These are phyloP conservation scores for Pangasius krempfi DNA, from an alignment of 2,797 vertebrate genomes.

Conservation along the genomic window DNA sequence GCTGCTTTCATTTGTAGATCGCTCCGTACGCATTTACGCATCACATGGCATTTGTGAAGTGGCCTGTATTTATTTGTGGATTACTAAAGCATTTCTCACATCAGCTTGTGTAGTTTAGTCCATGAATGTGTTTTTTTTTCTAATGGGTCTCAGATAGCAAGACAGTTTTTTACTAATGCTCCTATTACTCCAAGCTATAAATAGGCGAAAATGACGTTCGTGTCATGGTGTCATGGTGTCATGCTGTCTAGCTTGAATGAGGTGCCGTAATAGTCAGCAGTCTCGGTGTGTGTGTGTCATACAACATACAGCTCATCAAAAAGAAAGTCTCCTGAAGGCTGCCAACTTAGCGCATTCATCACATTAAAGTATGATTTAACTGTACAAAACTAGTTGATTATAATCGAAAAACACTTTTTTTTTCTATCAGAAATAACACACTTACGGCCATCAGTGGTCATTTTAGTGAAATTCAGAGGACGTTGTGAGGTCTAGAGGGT, in stretches of 20 bases:
- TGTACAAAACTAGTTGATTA: neutral
- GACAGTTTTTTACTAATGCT: neutral
- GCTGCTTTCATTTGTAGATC: neutral
- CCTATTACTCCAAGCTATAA: neutral
- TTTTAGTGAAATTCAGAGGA: neutral
- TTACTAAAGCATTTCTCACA: neutral
- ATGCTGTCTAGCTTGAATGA: neutral
- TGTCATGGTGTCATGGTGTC: neutral
- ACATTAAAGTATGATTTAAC: neutral
- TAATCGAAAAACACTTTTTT: neutral
- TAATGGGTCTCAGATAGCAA: neutral
- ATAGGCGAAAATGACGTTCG: neutral
- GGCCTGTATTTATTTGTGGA: neutral
- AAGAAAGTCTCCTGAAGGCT: neutral
- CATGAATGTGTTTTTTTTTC: neutral
- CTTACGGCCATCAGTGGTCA: neutral
- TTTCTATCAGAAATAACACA: neutral
- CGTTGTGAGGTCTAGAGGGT: neutral
- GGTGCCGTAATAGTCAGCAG: constrained; percentile 7
- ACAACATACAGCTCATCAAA: neutral
- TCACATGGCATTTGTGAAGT: neutral
- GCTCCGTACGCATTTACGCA: neutral
- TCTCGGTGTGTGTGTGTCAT: neutral
- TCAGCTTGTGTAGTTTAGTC: neutral
- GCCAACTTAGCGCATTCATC: neutral